These are phyloP conservation scores for Hydrotaea diabolus DNA, from an alignment of 2,888 invertebrate genomes.

Conservation along the genomic window DNA sequence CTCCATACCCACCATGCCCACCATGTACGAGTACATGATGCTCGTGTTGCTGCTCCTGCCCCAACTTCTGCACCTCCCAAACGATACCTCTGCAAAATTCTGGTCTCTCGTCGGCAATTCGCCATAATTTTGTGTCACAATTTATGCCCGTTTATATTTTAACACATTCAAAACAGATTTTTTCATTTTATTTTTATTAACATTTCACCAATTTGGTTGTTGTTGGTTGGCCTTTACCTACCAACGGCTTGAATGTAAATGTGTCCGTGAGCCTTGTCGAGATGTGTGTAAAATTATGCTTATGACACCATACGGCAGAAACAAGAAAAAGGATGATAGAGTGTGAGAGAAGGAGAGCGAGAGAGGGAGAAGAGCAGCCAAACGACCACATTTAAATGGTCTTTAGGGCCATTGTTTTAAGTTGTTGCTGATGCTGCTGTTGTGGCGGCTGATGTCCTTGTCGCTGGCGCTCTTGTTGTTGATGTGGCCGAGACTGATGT, in stretches of 20 bases:
- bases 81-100: neutral
- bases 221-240: neutral
- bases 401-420: constrained; percentile 21
- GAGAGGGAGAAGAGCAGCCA: neutral
- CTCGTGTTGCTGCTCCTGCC: no score
- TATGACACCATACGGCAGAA: neutral
- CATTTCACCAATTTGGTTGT: neutral
- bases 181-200: neutral
- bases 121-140: neutral
- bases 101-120: neutral
- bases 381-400: constrained; percentile 12
- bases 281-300: neutral
- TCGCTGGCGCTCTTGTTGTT: neutral
- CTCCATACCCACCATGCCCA: no score
- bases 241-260: neutral
- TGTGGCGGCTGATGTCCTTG: neutral
- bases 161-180: constrained; percentile 30
- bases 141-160: constrained; percentile 29
- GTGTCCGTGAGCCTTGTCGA: neutral
- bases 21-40: no score
- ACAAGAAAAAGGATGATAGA: no score
- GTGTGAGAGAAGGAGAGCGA: neutral
- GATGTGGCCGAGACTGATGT: neutral
- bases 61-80: neutral
- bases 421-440: neutral